Conservation (phyloP, 2,113 vertebrate genomes). For the Odocoileus hemionus region DNA sequence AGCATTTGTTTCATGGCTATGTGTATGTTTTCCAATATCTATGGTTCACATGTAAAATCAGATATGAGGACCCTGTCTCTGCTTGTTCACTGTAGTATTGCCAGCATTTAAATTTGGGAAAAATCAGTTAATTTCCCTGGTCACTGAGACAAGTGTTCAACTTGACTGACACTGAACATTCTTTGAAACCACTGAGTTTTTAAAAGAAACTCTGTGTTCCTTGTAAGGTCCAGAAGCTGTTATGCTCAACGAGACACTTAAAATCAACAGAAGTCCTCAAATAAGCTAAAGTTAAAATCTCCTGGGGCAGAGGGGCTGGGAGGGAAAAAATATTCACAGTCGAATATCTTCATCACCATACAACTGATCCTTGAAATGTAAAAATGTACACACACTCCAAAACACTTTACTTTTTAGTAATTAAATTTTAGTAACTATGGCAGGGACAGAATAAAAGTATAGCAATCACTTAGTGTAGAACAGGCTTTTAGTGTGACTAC, state of each 20-base stretch:
- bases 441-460: not conserved
- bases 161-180: constrained; percentile 65
- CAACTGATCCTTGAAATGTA: constrained; percentile 46
- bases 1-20: not conserved
- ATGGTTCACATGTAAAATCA: not conserved
- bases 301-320: rapidly evolving
- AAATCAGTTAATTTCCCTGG: constrained; percentile 28
- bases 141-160: constrained; percentile 28
- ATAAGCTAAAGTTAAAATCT: not conserved
- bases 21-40: not conserved
- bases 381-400: not conserved
- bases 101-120: not conserved
- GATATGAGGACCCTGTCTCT: too few relatives aligned
- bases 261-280: not conserved
- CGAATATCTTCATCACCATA: constrained; percentile 7
- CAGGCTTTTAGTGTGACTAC: not conserved
- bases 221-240: not conserved
- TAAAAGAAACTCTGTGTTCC: not conserved
- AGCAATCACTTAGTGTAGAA: not conserved
- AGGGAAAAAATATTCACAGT: constrained; percentile 24
- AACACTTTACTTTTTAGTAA: constrained; percentile 8
- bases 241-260: not conserved
- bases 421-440: not conserved
- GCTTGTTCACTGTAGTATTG: not conserved
- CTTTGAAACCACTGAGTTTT: constrained; percentile 41